These are phyloP conservation scores for Colistium nudipinnis DNA, from an alignment of 2,113 vertebrate genomes.

Conservation along the genomic window DNA sequence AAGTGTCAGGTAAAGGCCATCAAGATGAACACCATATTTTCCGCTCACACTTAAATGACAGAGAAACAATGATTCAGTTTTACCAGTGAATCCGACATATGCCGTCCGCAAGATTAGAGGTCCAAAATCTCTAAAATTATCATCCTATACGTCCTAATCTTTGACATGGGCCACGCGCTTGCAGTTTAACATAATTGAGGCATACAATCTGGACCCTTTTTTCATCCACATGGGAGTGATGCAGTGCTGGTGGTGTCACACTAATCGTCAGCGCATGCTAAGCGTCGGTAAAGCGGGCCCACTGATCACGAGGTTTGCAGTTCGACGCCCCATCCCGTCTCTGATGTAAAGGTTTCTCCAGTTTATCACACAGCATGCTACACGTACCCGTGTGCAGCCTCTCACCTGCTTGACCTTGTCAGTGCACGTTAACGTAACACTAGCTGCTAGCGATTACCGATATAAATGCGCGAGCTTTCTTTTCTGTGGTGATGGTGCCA, in stretches of 20 bases:
- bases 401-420: slow-evolving; percentile 55
- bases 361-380: background rate
- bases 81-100: too few relatives aligned
- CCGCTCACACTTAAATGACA: too few relatives aligned
- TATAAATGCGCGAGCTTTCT: too few relatives aligned
- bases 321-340: background rate
- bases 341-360: background rate
- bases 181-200: too few relatives aligned
- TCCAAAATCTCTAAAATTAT: too few relatives aligned
- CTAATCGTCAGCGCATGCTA: background rate
- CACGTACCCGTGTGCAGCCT: background rate
- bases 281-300: background rate
- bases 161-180: too few relatives aligned
- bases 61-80: too few relatives aligned
- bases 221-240: slow-evolving; percentile 5
- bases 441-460: slow-evolving; percentile 5
- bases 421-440: background rate
- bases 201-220: too few relatives aligned
- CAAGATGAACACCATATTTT: too few relatives aligned
- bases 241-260: background rate
- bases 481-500: rapidly evolving
- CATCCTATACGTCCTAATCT: too few relatives aligned
- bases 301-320: background rate
- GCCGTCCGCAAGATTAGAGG: too few relatives aligned
- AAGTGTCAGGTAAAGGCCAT: too few relatives aligned